Evolutionary conservation across 2,113 vertebrate species (phyloP).

Genomic region (Hypanus sabinus): DNA sequence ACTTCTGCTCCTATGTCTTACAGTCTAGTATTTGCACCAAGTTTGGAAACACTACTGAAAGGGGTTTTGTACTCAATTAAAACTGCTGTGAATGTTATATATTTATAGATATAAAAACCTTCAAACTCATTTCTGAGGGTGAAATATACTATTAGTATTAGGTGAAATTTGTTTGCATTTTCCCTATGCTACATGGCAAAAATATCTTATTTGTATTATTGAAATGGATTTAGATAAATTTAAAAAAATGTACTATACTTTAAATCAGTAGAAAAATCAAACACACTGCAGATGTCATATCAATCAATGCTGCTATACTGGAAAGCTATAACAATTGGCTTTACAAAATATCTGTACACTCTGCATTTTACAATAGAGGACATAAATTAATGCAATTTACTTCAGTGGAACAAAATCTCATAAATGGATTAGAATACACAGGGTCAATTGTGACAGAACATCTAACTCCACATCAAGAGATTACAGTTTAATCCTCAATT

Average conservation of each 20-base stretch:
- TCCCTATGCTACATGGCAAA: background rate
- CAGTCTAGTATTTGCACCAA: background rate
- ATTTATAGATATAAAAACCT: background rate
- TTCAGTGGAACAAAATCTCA: background rate
- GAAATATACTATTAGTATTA: background rate
- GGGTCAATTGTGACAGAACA: background rate
- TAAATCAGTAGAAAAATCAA: background rate
- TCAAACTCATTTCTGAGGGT: background rate
- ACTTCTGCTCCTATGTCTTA: too few relatives aligned
- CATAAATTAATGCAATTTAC: background rate
- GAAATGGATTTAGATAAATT: background rate
- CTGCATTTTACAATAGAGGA: background rate
- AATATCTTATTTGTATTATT: background rate
- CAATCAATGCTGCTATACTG: background rate
- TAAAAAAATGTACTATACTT: background rate
- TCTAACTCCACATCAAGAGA: background rate
- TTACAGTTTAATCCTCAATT: background rate
- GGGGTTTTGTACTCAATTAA: background rate
- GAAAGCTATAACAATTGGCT: background rate
- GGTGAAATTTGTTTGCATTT: background rate
- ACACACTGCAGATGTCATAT: background rate
- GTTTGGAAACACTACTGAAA: background rate
- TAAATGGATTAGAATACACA: too few relatives aligned
- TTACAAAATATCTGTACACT: background rate
- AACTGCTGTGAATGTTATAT: background rate